A percentile compares a stretch with the other conserved stretches of the same genome.
These are phyloP conservation scores for Brienomyrus brachyistius DNA, from an alignment of 2,113 vertebrate genomes.

Conservation along the genomic window DNA sequence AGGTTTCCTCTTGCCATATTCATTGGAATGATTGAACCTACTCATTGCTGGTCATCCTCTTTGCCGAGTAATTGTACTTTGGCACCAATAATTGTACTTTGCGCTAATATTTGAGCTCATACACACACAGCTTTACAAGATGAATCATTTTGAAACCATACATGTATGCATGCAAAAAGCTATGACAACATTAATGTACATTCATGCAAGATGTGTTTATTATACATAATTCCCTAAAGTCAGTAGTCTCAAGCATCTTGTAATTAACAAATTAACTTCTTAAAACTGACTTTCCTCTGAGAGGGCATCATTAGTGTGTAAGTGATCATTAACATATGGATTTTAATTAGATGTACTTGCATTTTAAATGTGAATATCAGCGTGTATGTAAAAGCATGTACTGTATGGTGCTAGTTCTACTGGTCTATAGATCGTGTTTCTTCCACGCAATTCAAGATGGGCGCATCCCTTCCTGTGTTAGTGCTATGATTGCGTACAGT, in stretches of 20 bases:
- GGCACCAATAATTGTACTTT: no score
- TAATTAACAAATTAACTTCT: background rate
- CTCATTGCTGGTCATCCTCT: background rate
- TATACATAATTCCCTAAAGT: background rate
- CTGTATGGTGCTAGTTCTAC: background rate
- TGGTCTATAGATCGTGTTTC: background rate
- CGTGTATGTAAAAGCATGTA: background rate
- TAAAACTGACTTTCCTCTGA: background rate
- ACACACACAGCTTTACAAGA: background rate
- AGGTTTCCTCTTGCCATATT: background rate
- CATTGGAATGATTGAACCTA: background rate
- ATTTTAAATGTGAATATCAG: background rate
- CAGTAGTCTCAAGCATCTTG: background rate
- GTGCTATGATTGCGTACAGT: background rate
- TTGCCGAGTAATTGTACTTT: background rate
- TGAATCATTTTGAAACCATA: background rate
- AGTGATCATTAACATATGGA: background rate
- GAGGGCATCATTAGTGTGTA: background rate
- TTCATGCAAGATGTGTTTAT: background rate
- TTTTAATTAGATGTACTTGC: background rate
- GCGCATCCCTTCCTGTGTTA: background rate
- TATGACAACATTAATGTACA: background rate
- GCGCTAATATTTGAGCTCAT: background rate
- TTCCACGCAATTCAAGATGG: background rate
- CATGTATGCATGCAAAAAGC: background rate